Evolutionary conservation across 2,888 invertebrate species (phyloP), one percentile per base, ranked within the genome.

Genomic region (Drosophila testacea): DNA sequence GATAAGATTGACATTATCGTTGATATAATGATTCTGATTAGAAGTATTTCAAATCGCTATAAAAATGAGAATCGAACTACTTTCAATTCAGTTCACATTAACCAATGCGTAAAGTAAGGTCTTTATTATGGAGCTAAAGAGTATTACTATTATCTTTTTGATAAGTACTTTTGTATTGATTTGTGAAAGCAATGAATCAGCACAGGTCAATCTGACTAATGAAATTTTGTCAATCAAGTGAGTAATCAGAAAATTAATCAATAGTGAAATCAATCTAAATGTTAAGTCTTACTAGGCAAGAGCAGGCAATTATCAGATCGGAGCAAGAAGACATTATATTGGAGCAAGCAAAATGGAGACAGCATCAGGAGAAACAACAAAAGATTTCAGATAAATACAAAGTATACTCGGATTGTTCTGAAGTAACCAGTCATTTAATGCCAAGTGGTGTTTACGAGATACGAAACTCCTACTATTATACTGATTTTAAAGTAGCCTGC

Each of bases 371-470:
- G 16, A 0, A 16, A 16, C 16, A 16, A 16, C 16, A 16, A 16
- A 16, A 16, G 16, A 16, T 16, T 16, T 16, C 16, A 16, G 16
- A 16, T 16, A 16, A 16, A 16, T 16, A 16, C 2, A 4, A 5
- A 22, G 50, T 50, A 5, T 50, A 50, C 5, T 1, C 5, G 6
- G 32, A 42, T 42, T 54, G 54, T 6, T 9, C 13, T 1, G 32
- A 54, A 7, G 42, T 54, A 11, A 54, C 30, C 0, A 6, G 4
- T 0, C 22, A 42, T 1, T 0, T 0, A 1, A 11, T 42, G 54
- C 54, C 54, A 32, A 57, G 47, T 48, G 57, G 57, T 0, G 10
- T 57, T 16, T 57, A 57, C 16, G 16, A 16, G 2, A 4, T 48
- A 39, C 16, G 16, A 16, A 16, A n/a, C 4, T 2, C 34, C 6